Evolutionary conservation across 2,113 vertebrate genomes (phyloP), one percentile per base, ranked within the genome.

Genomic region (Sclerurus mexicanus): DNA sequence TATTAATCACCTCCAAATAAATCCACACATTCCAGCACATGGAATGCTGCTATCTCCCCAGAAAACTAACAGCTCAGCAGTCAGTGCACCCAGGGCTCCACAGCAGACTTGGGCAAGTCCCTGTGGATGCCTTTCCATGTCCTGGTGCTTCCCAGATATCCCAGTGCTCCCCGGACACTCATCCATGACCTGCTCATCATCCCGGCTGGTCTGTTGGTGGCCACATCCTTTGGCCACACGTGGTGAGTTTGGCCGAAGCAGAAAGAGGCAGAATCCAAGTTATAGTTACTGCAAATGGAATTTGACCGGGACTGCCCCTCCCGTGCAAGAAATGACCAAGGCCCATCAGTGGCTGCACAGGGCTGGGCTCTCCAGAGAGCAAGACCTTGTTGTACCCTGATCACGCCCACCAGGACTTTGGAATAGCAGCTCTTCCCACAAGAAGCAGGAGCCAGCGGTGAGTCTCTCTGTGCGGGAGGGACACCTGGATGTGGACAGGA

Each of bases 1-100:
- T 96, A 97, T 95, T 92, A 94, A 96, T 96, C 78, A 85, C 37
- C 44, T 58, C 74, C 67, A 96, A 96, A 94, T 73, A 93, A 93
- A 85, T 85, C 47, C 35, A 5, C 71, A 20, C 72, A 86, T 87
- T 78, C 66, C 75, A 52, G 85, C 3, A 2, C 60, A 39, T 2
- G 79, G 90, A n/a, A 80, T 59, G 91, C 63, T 50, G 37, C 92
- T 96, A 92, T 96, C 89, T 0, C 58, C 33, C 27, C 49, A 1
- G 39, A 23, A 89, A 73, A 92, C 74, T 94, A 85, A 68, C 62
- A 93, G 80, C 75, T 86, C 95, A 85, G 85, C 81, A 85, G 6
- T 12, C n/a, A 4, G 4, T n/a, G 78, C 50, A 17, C 53, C n/a
- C 63, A 39, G 17, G 46, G 47, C 80, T 47, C 50, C 9, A 2